These are phyloP conservation scores for Falco columbarius DNA, from an alignment of 2,797 vertebrate species.

Conservation along the genomic window DNA sequence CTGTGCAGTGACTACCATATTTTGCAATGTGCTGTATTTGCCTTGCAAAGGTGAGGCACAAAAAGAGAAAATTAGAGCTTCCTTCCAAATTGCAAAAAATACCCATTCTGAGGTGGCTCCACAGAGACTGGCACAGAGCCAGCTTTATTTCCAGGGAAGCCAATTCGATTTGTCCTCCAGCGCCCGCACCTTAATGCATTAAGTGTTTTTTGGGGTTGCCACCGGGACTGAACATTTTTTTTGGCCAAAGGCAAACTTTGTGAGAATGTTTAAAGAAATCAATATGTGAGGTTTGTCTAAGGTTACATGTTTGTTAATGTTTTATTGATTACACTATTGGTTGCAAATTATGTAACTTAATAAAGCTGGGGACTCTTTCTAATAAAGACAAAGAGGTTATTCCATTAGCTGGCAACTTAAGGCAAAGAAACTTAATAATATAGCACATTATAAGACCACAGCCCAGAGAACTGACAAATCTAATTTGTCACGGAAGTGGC, in stretches of 20 bases:
- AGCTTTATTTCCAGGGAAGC: not conserved
- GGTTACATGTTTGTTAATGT: constrained; percentile 77
- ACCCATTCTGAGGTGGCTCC: not conserved
- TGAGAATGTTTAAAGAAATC: constrained; percentile 69
- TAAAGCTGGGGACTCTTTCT: constrained; percentile 68
- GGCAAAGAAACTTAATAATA: constrained; percentile 63
- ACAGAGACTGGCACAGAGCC: not conserved
- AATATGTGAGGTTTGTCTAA: constrained; percentile 70
- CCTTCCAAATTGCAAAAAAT: not conserved
- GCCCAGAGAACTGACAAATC: constrained; percentile 44
- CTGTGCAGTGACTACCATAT: not conserved
- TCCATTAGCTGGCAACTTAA: constrained; percentile 74
- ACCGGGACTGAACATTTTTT: not conserved
- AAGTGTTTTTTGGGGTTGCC: not conserved
- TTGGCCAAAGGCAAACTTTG: constrained; percentile 35
- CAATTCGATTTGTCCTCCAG: not conserved
- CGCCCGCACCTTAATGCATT: not conserved
- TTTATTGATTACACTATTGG: constrained; percentile 76
- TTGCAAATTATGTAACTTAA: constrained; percentile 79
- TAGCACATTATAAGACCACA: constrained; percentile 57
- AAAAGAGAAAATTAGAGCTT: not conserved
- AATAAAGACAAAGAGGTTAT: constrained; percentile 72
- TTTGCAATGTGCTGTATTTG: not conserved
- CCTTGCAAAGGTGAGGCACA: not conserved
- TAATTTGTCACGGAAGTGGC: constrained; percentile 57